Evolutionary conservation across 2,888 invertebrate species (phyloP), one percentile per base, ranked within the genome.

Genomic region (Prostheceraeus crozeri): DNA sequence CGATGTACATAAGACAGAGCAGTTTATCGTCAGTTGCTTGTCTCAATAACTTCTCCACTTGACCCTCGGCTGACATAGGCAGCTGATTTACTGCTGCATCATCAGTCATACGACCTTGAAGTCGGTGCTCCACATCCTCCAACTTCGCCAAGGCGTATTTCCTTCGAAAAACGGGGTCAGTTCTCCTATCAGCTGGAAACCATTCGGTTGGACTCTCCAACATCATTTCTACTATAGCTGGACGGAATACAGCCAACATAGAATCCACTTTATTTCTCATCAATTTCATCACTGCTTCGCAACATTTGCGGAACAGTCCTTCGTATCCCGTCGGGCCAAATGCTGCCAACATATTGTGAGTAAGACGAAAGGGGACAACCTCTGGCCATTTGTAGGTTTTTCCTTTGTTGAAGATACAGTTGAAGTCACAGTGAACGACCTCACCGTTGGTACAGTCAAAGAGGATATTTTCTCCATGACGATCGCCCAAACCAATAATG

Each of bases 391-490:
- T 85, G 72, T 94, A 87, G 0, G 82, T 80, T 74, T 88, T 87
- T 1, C 85, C 85, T 83, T 81, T 86, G 77, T 98, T 94, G 77
- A 99, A 99, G 14, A 99, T 79, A 71, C 93, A 91, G 77, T 93
- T 96, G 76, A 94, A 96, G 77, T 98, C 98, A 0, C 98, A 96
- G 74, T 99, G 98, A 0, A 98, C 86, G 0, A 85, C 83, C 72
- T 96, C 91, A 0, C 98, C 98, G 68, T 84, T 87, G 0, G 83
- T 86, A 0, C 87, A 84, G 77, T 98, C 94, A 66, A 96, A 82
- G 4, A 90, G 81, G 70, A 98, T 88, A 76, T 96, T 96, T 78
- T 94, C 80, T 30, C 77, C 90, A 25, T 91, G 90, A 71, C 94
- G 89, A 63, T 78, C 78, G 2, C 78, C 78, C 16, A 78, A 70